Conservation (phyloP, 2,797 vertebrate genomes). For the Coreius guichenoti region DNA sequence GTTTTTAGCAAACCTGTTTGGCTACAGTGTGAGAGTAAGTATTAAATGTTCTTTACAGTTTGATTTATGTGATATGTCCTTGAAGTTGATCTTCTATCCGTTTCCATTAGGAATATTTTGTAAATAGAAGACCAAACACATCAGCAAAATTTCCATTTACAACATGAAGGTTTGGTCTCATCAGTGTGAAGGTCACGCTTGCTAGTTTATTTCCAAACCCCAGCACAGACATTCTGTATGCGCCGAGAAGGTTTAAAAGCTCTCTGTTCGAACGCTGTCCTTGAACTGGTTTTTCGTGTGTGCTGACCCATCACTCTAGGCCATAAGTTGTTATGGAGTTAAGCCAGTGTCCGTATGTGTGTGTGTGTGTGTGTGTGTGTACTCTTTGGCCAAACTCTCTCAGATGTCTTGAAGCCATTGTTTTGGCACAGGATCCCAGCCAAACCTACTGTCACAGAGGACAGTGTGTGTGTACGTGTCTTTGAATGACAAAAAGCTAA, state of each 20-base stretch:
- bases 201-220: not conserved
- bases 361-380: not conserved
- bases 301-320: slow-evolving; percentile 37
- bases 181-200: slow-evolving; percentile 25
- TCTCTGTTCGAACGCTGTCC: not conserved
- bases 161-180: not conserved
- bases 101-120: slow-evolving; percentile 19
- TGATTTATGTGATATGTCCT: slow-evolving; percentile 35
- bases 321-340: slow-evolving; percentile 11
- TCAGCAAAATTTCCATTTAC: slow-evolving; percentile 24
- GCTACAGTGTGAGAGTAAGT: slow-evolving; percentile 19
- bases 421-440: not conserved
- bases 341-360: slow-evolving; percentile 2
- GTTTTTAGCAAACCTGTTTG: slow-evolving; percentile 31
- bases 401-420: slow-evolving; percentile 14
- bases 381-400: not conserved
- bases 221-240: not conserved
- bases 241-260: not conserved
- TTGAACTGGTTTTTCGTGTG: slow-evolving; percentile 39
- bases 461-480: not conserved
- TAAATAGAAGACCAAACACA: not conserved
- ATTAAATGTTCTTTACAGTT: slow-evolving; percentile 11
- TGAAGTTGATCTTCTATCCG: slow-evolving; percentile 25
- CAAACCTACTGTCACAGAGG: not conserved
- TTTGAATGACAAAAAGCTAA: not conserved